Evolutionary conservation across 2,113 vertebrate genomes (phyloP), one percentile per base, ranked within the genome.

Genomic region (Casuarius casuarius): DNA sequence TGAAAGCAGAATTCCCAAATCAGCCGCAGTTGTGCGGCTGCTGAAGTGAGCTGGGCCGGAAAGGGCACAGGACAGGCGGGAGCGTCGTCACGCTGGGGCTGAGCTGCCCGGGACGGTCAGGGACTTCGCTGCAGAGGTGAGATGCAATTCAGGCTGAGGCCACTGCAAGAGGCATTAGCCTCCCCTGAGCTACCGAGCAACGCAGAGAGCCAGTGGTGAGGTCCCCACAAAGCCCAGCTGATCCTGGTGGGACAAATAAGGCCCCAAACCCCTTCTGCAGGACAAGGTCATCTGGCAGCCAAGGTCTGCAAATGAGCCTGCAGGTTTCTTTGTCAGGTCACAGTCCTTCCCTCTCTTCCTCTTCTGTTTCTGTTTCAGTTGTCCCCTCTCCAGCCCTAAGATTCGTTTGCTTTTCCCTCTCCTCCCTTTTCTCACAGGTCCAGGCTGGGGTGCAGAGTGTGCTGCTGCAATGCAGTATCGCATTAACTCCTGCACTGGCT

Each of bases 1-100:
- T 51, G 67, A 56, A 62, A 82, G 72, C 56, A 86, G 31, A 91
- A 83, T 91, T 79, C 81, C 67, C 88, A 79, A 35, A 52, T 15
- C 31, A 20, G 51, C 4, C 0, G 61, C 52, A 63, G 49, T 15
- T 58, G 58, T 4, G 79, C 2, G 38, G 51, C 90, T 90, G 90
- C 49, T 0, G n/a, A 76, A 92, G 35, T 0, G 0, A 54, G 73
- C 18, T 0, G 0, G 7, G 46, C 46, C 7, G 18, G 19, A 48
- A 48, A 48, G 52, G 59, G 58, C 74, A 38, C 38, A 40, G 51
- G 75, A 54, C 1, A 1, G 67, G 65, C 2, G 1, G 63, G 65
- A 94, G 33, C 42, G 61, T 44, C 5, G 0, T 79, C 3, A 12
- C 62, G 79, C 83, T 49, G 84, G 25, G 54, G 70, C 54, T 77